These are phyloP conservation scores for Petrophora chlorosata DNA, from an alignment of 2,888 invertebrate genomes.

Conservation along the genomic window DNA sequence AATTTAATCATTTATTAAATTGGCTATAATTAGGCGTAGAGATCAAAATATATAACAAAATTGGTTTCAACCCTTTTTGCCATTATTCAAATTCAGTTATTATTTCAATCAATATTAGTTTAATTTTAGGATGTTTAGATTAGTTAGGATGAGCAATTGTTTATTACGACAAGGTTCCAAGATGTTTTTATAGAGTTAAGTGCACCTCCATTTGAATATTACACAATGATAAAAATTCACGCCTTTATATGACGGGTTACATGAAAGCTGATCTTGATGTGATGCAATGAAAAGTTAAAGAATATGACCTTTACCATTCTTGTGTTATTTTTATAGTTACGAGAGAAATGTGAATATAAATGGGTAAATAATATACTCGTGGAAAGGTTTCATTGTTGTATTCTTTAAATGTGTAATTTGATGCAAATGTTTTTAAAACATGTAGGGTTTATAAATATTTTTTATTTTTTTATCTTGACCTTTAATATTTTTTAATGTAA, in stretches of 20 bases:
- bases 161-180: constrained; percentile 24
- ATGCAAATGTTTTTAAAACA: constrained; percentile 13
- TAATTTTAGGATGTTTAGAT: no score
- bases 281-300: constrained; percentile 53
- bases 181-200: not conserved
- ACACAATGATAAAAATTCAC: constrained; percentile 69
- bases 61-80: no score
- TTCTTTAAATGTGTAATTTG: constrained; percentile 4
- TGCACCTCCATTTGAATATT: constrained; percentile 47
- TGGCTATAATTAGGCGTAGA: no score
- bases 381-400: constrained; percentile 16
- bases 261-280: constrained; percentile 60
- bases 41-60: no score
- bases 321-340: constrained; percentile 40
- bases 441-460: no score
- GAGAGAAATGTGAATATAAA: constrained; percentile 31
- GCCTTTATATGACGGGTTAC: constrained; percentile 38
- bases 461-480: no score
- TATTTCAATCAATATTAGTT: no score
- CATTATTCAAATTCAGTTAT: no score
- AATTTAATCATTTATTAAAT: no score
- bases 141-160: not conserved
- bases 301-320: constrained; percentile 53
- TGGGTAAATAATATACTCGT: constrained; percentile 20
- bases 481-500: no score